Evolutionary conservation across 2,888 invertebrate species (phyloP), one percentile per base, ranked within the genome.

Genomic region (Aricia artaxerxes): DNA sequence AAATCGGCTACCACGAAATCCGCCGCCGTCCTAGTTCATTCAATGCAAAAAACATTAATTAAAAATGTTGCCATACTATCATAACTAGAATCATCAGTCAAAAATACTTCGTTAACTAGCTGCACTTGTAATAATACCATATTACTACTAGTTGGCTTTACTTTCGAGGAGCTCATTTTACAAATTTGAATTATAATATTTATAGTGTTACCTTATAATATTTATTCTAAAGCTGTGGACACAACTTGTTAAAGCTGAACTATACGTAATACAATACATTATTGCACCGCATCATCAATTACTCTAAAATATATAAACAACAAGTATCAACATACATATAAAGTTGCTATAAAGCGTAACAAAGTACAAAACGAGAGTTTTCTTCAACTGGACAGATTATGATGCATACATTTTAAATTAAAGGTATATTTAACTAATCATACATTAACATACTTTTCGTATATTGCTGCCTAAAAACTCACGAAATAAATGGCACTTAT

Each of bases 171-270:
- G 79, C 69, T 81, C 83, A 83, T 80, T 78, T 72, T 44, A 80
- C 82, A 79, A 80, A 84, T 73, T 77, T 81, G 78, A 78, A 80
- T 79, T 79, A 49, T 84, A 82, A 82, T 69, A 77, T 31, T 31
- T 31, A 64, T 64, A 64, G 9, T 11, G 64, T 78, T 82, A 83
- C 78, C 80, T 80, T 82, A 82, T 80, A 81, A 73, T 80, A 80
- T 82, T 86, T 88, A 88, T 82, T 84, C 87, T 90, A 91, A 81
- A 87, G 87, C 85, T 90, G 89, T 86, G 89, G 86, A 89, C 91
- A 90, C 83, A 81, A 73, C 38, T 73, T 57, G 60, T 53, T 61
- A 78, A 49, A 77, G 61, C 78, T 77, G 61, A 69, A 73, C 31
- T 57, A 35, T 76, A 76, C 76, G 44, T 64, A 35, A 64, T 76